phyloP scores from a whole-genome alignment of 2,797 vertebrate species.

The Catostomus latipinnis region DNA sequence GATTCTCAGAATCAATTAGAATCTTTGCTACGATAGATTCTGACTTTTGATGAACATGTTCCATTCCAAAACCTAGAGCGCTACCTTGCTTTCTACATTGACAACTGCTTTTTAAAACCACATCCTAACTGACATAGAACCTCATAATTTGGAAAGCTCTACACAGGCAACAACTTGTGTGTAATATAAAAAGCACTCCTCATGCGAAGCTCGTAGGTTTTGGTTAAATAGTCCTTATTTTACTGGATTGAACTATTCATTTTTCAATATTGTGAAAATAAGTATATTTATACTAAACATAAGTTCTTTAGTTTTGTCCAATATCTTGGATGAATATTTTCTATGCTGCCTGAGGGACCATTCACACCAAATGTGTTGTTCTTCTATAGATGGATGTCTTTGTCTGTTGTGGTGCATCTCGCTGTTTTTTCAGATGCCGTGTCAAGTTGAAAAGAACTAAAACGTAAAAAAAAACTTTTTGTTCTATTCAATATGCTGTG shows the following conservation, averaged over 20 bases:
- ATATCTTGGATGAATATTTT: neutral
- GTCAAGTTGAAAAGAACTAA: too few relatives aligned
- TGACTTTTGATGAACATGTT: neutral
- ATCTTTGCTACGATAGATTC: slow-evolving; percentile 9
- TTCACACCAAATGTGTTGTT: too few relatives aligned
- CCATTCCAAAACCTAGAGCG: slow-evolving; percentile 5
- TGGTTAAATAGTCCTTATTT: too few relatives aligned
- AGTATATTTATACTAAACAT: neutral
- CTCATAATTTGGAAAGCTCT: neutral
- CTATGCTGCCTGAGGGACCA: neutral
- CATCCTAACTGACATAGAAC: neutral
- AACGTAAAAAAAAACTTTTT: too few relatives aligned
- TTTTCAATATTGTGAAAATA: too few relatives aligned
- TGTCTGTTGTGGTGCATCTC: too few relatives aligned
- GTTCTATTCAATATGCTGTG: too few relatives aligned
- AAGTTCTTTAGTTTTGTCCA: neutral
- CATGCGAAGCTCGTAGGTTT: neutral
- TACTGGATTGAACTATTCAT: too few relatives aligned
- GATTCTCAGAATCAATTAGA: neutral
- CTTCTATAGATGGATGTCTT: too few relatives aligned
- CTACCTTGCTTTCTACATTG: slow-evolving; percentile 14
- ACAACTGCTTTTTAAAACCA: neutral
- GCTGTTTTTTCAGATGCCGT: too few relatives aligned
- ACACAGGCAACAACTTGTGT: neutral
- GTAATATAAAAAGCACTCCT: too few relatives aligned